These are phyloP conservation scores for Anagyrus pseudococci DNA, from an alignment of 2,888 invertebrate genomes.

Conservation along the genomic window DNA sequence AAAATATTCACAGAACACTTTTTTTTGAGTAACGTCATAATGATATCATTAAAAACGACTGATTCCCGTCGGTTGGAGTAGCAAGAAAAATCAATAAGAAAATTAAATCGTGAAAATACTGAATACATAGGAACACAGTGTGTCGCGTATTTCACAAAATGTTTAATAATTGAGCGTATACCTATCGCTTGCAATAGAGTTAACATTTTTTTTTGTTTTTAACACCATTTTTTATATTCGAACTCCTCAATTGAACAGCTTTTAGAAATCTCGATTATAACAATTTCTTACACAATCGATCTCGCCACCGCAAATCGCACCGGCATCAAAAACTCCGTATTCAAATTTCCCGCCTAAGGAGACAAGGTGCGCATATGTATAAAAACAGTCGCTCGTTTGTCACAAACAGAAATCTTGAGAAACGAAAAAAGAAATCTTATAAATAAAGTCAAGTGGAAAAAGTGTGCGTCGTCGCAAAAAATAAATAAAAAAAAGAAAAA, in stretches of 20 bases:
- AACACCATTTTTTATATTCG: no score
- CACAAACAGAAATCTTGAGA: background rate
- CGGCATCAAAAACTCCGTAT: background rate
- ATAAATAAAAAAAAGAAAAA: constrained; percentile 6
- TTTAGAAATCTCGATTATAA: constrained; percentile 12
- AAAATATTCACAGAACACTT: no score
- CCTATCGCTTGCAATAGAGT: constrained; percentile 4
- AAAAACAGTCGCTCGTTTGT: constrained; percentile 1
- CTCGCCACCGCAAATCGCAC: background rate
- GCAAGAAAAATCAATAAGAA: no score
- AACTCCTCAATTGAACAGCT: constrained; percentile 4
- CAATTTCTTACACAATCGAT: constrained; percentile 38
- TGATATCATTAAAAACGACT: no score
- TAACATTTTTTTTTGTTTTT: constrained; percentile 2
- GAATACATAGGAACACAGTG: background rate
- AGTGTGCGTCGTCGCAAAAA: background rate
- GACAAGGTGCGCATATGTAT: background rate
- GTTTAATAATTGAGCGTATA: background rate
- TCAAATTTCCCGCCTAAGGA: background rate
- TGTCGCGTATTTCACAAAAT: background rate
- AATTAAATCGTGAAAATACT: background rate
- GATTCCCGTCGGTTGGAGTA: no score
- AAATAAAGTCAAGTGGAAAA: no score
- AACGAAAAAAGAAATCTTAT: no score
- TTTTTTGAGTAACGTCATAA: no score